Conservation (phyloP, 2,113 vertebrate species). For the Motacilla tschutschensis region DNA sequence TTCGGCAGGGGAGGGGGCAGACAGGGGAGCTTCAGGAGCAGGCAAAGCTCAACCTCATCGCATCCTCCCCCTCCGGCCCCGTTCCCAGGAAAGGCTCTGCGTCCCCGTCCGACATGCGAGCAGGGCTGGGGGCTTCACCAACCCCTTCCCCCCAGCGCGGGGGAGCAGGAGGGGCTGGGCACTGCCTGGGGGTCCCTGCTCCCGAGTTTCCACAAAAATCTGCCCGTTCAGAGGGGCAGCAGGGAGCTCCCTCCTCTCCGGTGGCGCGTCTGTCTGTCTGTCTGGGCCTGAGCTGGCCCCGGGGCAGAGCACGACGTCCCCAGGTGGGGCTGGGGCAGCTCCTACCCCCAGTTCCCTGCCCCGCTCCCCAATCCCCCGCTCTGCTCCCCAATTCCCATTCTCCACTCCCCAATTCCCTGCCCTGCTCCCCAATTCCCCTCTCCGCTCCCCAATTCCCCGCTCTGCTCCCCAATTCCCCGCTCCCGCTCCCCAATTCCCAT, state of each 20-base stretch:
- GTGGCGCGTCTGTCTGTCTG: not conserved
- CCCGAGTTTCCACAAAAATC: not conserved
- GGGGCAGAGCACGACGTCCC: not conserved
- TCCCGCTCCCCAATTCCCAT: rapidly evolving
- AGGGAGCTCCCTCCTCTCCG: rapidly evolving
- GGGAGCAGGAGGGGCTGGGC: not conserved
- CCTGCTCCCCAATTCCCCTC: rapidly evolving
- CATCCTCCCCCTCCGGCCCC: not conserved
- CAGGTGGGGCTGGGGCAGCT: not conserved
- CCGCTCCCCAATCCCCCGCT: rapidly evolving
- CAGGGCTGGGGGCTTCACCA: rapidly evolving
- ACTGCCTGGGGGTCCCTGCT: rapidly evolving
- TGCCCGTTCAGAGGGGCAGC: not conserved
- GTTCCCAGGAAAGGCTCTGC: not conserved
- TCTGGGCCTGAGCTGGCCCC: not conserved
- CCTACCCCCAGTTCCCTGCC: rapidly evolving
- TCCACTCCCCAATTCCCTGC: rapidly evolving
- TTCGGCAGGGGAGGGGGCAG: rapidly evolving
- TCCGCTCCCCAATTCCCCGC: rapidly evolving
- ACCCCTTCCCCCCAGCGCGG: rapidly evolving
- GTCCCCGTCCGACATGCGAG: not conserved
- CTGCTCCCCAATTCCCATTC: rapidly evolving
- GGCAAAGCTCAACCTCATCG: not conserved
- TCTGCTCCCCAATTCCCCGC: rapidly evolving
- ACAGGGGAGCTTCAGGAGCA: rapidly evolving